Evolutionary conservation across 2,888 invertebrate species (phyloP).

Genomic region (Craniophora ligustri): DNA sequence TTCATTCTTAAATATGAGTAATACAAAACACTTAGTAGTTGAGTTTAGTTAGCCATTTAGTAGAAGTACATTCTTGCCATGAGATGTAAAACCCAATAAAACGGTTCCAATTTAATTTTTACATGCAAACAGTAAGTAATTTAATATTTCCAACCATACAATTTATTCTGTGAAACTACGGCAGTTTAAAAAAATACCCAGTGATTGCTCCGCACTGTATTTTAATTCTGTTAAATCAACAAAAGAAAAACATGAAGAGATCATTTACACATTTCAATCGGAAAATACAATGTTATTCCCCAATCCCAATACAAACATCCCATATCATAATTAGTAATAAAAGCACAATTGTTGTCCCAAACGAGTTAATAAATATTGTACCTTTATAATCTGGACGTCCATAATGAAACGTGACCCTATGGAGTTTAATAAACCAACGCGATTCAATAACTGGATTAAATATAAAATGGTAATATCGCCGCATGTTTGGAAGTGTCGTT

Average conservation of each 20-base stretch:
- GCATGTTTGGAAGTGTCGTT: no score
- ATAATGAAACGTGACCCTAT: slow-evolving; percentile 10
- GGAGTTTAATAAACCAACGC: slow-evolving; percentile 14
- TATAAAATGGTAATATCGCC: not conserved
- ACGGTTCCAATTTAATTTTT: no score
- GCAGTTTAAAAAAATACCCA: no score
- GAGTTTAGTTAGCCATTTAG: no score
- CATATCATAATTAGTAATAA: slow-evolving; percentile 21
- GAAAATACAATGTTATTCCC: slow-evolving; percentile 13
- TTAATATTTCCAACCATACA: no score
- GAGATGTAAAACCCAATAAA: no score
- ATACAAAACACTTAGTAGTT: no score
- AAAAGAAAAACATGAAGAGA: not conserved
- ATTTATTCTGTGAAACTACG: no score
- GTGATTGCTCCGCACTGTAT: not conserved
- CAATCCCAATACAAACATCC: slow-evolving; percentile 1
- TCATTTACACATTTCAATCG: slow-evolving; percentile 12
- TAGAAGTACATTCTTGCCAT: no score
- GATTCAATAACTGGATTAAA: slow-evolving; percentile 17
- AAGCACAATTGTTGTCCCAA: slow-evolving; percentile 25
- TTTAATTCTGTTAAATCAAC: not conserved
- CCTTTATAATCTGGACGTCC: slow-evolving; percentile 10
- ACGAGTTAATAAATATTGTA: slow-evolving; percentile 26
- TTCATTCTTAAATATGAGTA: no score
- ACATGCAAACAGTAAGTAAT: no score